A percentile compares a stretch with the other conserved stretches of the same genome.
These are phyloP conservation scores for Meteorus colon DNA, from an alignment of 2,888 invertebrate species.

Conservation along the genomic window DNA sequence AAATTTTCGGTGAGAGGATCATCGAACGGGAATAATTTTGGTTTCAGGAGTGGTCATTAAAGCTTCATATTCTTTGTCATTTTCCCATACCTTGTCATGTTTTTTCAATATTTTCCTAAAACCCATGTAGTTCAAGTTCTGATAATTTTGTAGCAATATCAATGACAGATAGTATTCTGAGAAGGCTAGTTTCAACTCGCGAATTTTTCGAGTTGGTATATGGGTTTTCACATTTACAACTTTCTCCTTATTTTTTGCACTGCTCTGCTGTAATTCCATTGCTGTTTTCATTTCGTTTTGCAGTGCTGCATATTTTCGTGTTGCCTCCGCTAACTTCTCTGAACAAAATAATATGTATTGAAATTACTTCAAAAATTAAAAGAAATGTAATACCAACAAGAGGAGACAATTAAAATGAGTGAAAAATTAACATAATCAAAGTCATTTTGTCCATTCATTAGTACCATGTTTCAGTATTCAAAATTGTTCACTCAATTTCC, in stretches of 20 bases:
- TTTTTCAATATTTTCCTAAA: conserved; percentile 99
- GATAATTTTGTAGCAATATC: conserved; percentile 97
- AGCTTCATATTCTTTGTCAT: not conserved
- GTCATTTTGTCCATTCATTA: too few species aligned
- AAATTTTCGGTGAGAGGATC: not conserved
- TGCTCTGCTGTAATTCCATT: conserved; percentile 70
- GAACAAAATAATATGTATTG: conserved; percentile 58
- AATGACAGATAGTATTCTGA: conserved; percentile 98
- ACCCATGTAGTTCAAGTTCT: conserved; percentile 98
- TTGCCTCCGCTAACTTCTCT: conserved; percentile 98
- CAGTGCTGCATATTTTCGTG: conserved; percentile 92
- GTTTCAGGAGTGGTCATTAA: conserved; percentile 5
- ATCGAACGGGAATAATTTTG: not conserved
- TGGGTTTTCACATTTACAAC: conserved; percentile 70
- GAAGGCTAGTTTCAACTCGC: conserved; percentile 96
- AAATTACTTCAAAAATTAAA: not conserved
- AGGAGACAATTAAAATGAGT: too few species aligned
- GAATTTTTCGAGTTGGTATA: conserved; percentile 86
- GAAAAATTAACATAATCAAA: too few species aligned
- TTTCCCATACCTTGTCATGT: conserved; percentile 91
- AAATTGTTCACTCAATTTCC: not conserved
- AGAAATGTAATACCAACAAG: too few species aligned
- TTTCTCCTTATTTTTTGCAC: conserved; percentile 71
- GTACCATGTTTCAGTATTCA: too few species aligned
- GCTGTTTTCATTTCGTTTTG: conserved; percentile 85